Conservation (phyloP, 23 tunicate species). For the Phallusia fumigata region DNA sequence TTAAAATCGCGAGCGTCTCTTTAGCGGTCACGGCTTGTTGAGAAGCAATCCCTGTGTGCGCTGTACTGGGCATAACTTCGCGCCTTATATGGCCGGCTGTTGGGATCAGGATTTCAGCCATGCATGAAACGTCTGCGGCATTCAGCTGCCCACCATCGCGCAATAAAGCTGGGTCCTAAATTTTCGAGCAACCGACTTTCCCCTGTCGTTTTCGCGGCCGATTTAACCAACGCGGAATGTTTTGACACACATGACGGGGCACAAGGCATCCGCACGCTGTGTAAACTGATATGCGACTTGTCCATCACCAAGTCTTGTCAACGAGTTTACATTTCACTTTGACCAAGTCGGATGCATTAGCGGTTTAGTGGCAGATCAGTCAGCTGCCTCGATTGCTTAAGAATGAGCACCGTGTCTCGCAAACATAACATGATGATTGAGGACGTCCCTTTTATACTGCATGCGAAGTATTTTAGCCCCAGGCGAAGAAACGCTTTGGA, state of each 20-base stretch:
- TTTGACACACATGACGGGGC: background rate
- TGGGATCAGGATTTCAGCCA: background rate
- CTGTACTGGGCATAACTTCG: background rate
- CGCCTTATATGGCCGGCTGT: background rate
- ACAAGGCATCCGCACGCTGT: background rate
- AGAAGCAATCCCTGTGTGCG: conserved; percentile 10
- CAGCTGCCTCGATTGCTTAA: no score
- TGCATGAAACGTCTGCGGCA: background rate
- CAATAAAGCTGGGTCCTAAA: background rate
- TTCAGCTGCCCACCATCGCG: background rate
- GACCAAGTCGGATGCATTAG: no score
- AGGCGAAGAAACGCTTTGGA: background rate
- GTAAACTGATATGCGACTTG: background rate
- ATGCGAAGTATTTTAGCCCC: background rate
- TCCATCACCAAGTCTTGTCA: no score
- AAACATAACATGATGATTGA: no score
- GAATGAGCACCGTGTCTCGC: no score
- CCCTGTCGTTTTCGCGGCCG: background rate
- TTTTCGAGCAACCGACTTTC: conserved; percentile 1
- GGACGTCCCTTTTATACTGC: no score
- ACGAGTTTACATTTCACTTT: no score
- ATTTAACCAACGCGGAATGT: background rate
- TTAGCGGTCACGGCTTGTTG: conserved; percentile 10
- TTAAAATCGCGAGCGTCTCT: background rate
- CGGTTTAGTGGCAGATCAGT: no score